Conservation (phyloP, 2,888 invertebrate species). For the Blomia tropicalis region DNA sequence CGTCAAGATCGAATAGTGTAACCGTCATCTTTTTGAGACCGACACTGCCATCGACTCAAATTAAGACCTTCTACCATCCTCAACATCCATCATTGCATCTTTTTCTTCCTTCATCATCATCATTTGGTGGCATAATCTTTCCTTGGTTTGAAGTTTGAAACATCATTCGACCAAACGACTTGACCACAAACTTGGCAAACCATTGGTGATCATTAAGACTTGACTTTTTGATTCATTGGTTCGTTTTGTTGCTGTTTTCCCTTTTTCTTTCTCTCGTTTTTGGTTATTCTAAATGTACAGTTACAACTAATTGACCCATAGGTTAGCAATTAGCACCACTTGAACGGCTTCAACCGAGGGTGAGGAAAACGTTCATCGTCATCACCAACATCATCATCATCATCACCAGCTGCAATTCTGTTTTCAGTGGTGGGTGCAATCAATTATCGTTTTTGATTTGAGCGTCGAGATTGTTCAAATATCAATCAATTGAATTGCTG, state of each 20-base stretch:
- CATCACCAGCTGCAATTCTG: no score
- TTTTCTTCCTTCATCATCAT: not conserved
- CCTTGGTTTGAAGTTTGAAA: not conserved
- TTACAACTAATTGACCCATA: slow-evolving; percentile 3
- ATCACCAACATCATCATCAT: no score
- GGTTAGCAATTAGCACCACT: no score
- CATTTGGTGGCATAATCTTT: not conserved
- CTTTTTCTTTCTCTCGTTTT: no score
- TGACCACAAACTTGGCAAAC: slow-evolving; percentile 6
- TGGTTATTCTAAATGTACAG: not conserved
- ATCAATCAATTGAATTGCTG: slow-evolving; percentile 9
- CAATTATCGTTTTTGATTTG: slow-evolving; percentile 13
- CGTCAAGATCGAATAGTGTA: no score
- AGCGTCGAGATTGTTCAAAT: slow-evolving; percentile 12
- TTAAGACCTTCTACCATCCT: slow-evolving; percentile 11
- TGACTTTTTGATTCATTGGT: no score
- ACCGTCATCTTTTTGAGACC: not conserved
- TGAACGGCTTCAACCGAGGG: no score
- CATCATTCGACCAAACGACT: not conserved
- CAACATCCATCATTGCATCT: slow-evolving; percentile 1
- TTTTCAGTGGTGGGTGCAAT: not conserved
- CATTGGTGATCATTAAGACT: not conserved
- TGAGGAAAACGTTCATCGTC: no score
- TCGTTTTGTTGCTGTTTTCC: no score
- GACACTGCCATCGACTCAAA: slow-evolving; percentile 6